A percentile compares a stretch with the other conserved stretches of the same genome.
Conservation (phyloP, 2,113 vertebrate genomes). For the Manacus vitellinus region DNA sequence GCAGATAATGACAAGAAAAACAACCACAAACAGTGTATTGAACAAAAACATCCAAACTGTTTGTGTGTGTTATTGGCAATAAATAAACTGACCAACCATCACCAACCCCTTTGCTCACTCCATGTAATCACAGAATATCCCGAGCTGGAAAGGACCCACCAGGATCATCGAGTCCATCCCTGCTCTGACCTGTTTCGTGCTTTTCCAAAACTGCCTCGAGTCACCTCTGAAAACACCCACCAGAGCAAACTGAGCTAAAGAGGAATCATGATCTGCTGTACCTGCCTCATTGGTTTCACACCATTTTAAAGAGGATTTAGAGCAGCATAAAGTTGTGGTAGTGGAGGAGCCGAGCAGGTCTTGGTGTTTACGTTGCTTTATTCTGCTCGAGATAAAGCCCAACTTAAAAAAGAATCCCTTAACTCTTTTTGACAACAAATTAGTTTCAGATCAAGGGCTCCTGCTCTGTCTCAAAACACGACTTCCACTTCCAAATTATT, state of each 20-base stretch:
- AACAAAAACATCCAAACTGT: not conserved
- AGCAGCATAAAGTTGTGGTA: not conserved
- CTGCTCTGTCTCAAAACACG: conserved; percentile 62
- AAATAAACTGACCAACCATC: not conserved
- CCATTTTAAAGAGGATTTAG: not conserved
- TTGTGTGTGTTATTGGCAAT: not conserved
- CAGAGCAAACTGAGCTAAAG: not conserved
- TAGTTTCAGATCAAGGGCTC: conserved; percentile 73
- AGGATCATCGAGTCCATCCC: not conserved
- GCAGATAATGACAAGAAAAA: not conserved
- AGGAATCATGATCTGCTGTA: accelerated
- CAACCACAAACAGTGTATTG: not conserved
- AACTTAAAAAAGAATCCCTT: not conserved
- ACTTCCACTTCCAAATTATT: conserved; percentile 70
- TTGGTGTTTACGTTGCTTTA: not conserved
- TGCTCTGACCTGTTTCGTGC: accelerated
- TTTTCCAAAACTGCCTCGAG: not conserved
- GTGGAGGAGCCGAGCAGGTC: not conserved
- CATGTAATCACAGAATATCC: not conserved
- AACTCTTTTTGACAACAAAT: conserved; percentile 73
- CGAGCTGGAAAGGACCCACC: not conserved
- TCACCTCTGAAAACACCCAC: accelerated
- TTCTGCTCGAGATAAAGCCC: not conserved
- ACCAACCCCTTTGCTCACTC: not conserved
- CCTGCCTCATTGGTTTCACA: not conserved